Evolutionary conservation across 2,888 invertebrate species (phyloP), one percentile per base, ranked within the genome.

Genomic region (Drosophila conformis): DNA sequence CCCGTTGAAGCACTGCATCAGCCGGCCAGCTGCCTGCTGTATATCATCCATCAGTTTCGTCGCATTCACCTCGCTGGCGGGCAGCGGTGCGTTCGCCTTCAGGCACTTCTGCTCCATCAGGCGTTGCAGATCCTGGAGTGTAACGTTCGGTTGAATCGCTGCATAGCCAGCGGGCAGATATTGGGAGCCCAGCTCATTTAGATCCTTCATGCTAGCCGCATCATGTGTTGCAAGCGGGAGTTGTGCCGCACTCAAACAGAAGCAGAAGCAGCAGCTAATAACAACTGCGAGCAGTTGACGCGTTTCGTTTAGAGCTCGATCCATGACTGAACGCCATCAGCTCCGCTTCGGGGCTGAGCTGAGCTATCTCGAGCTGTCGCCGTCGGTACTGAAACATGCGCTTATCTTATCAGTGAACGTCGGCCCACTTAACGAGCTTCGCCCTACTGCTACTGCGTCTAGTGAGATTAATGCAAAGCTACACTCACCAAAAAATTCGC

Each of bases 21-120:
- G 54, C 0, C 54, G n/a, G 0, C 11, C 42, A 8, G 73, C 85
- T 0, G 80, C 90, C 53, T 35, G 18, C 48, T 90, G 79, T 27
- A 90, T 70, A 15, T 76, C 69, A 4, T 31, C 66, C 33, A 78
- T 68, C 36, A 78, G 42, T 8, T 73, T 70, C 0, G 70, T 51
- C 13, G 65, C 80, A 48, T 89, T 76, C 3, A 66, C 64, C 4
- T 59, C 27, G 25, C 56, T 36, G 1, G 15, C 40, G 0, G 73
- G 71, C 63, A 33, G 93, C 0, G 94, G 93, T 1, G 95, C 95
- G 1, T 94, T 94, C 78, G 95, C 95, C 72, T 95, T 94, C 27
- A 94, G 93, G 83, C 96, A 96, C 91, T 96, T 96, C 61, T 95
- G 94, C 83, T 94, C 94, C 48, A 96, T 91, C 2, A 94, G 84